These are phyloP conservation scores for Tyrannus savana DNA, from an alignment of 2,113 vertebrate species.

Conservation along the genomic window DNA sequence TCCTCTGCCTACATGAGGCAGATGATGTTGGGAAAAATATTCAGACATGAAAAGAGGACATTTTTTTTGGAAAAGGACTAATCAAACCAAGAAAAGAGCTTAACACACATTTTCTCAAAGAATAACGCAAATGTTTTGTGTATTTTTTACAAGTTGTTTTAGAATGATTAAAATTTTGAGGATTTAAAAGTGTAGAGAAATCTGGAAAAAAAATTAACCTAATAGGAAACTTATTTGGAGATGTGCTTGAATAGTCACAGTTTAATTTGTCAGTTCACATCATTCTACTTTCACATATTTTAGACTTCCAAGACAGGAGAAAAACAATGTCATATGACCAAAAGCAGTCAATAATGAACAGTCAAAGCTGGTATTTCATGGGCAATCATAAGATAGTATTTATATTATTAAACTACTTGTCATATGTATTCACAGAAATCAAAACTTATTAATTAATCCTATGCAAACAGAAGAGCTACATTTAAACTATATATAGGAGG, in stretches of 20 bases:
- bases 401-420: neutral
- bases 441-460: neutral
- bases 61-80: neutral
- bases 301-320: neutral
- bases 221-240: neutral
- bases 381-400: neutral
- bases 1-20: neutral
- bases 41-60: neutral
- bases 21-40: neutral
- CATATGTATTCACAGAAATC: neutral
- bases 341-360: neutral
- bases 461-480: neutral
- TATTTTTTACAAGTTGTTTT: neutral
- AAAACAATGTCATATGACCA: neutral
- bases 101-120: neutral
- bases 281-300: neutral
- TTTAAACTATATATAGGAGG: neutral
- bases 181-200: neutral
- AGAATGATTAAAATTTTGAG: neutral
- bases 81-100: neutral
- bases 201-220: neutral
- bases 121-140: fast-evolving
- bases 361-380: neutral
- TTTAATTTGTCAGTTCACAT: neutral
- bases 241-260: neutral